Base-by-base conservation (phyloP, 1,140 invertebrate species). In the Drosophila mojavensis region DNA sequence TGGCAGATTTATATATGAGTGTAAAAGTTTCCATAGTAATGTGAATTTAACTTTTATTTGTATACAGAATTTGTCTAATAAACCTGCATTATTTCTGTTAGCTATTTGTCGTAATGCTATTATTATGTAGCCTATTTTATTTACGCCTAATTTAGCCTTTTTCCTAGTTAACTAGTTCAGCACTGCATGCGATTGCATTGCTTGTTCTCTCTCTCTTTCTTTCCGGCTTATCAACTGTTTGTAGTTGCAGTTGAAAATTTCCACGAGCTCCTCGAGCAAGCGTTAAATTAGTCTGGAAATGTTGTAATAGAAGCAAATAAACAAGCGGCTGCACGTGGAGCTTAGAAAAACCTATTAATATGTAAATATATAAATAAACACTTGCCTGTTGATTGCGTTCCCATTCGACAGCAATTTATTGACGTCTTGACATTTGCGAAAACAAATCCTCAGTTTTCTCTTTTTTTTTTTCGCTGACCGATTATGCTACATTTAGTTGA, bases 401-500 rank as follows among this genome's bases (percentile, higher is more conserved):
- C 33, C 47, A 59, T 45, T 47, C 11, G 5, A 55, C 20, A 20
- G 36, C 39, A 39, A 70, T 73, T 73, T 68, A 73, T 68, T 61
- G 56, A 43, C 39, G 30, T 69, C 33, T 69, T 69, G 71, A 74
- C 50, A 63, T 17, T 33, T n/a, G 45, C 33, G 20, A 53, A 53
- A 63, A 30, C 60, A 51, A 55, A 41, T 50, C 47, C 41, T 26
- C 10, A 10, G 56, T 51, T 43, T 45, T 30, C 61, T 15, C 3
- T 17, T 17, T 20, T 39, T 28, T 10, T 9, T 33, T 9, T 9
- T 33, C 20, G 33, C 33, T 70, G 72, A 64, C 67, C 45, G 68
- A 74, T 74, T 69, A 50, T 56, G 59, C 51, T 68, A 15, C 15
- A 56, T 48, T 68, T 61, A 61, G 55, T 61, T n/a, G 4, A 30